Conservation (phyloP, 2,113 vertebrate species). For the Siniperca chuatsi region DNA sequence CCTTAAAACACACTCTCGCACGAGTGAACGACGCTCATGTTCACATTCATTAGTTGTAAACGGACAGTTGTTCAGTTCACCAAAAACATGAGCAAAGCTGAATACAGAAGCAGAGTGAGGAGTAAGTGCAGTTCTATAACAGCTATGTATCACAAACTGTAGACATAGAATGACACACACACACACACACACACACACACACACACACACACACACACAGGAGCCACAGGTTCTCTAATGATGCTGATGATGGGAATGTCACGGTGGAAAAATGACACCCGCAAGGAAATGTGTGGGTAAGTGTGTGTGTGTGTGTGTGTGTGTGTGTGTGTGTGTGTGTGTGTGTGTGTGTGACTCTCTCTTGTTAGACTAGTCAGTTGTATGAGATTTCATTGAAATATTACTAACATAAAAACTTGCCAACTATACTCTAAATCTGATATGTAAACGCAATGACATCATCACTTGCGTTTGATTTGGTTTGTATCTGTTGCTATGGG, state of each 20-base stretch:
- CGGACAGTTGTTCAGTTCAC: too few species aligned
- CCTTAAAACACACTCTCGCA: too few species aligned
- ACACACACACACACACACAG: not conserved
- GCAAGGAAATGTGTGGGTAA: not conserved
- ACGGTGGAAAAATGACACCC: slow-evolving; percentile 8
- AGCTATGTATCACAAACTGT: not conserved
- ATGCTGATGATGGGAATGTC: slow-evolving; percentile 30
- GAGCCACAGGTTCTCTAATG: slow-evolving; percentile 32
- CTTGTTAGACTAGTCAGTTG: not conserved
- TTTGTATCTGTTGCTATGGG: not conserved
- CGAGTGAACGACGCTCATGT: too few species aligned
- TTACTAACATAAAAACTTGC: not conserved
- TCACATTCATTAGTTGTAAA: too few species aligned
- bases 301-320: not conserved
- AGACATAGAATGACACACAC: not conserved
- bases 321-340: slow-evolving; percentile 6
- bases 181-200: not conserved
- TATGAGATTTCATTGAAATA: not conserved
- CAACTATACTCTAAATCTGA: not conserved
- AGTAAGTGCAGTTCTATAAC: not conserved
- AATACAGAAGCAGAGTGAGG: slow-evolving; percentile 10
- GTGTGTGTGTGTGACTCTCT: not conserved
- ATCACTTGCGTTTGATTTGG: too few species aligned
- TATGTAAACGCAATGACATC: not conserved
- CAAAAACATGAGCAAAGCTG: not conserved